Evolutionary conservation across 2,797 vertebrate species (phyloP).

Genomic region (Coreius guichenoti): DNA sequence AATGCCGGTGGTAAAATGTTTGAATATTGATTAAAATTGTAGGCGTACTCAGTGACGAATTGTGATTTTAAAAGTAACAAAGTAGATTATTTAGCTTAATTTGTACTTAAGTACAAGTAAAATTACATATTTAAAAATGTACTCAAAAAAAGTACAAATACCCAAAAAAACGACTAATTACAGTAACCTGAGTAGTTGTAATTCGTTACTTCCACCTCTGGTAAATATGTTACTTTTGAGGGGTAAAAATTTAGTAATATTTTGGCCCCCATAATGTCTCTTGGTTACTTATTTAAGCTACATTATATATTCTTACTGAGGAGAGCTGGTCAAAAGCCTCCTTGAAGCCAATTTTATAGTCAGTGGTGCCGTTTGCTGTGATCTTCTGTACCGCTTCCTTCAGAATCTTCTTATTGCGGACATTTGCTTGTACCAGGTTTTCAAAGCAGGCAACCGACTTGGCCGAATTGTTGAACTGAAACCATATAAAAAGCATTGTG

Average conservation of each 20-base stretch:
- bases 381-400: constrained; percentile 91
- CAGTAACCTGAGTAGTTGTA: too few species aligned
- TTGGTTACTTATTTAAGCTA: neutral
- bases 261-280: neutral
- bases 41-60: too few species aligned
- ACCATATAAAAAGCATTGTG: constrained; percentile 40
- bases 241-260: neutral
- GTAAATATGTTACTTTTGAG: neutral
- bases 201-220: too few species aligned
- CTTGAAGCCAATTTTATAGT: constrained; percentile 92
- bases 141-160: too few species aligned
- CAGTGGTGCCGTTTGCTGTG: constrained; percentile 91
- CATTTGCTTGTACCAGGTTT: constrained; percentile 96
- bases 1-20: too few species aligned
- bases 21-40: too few species aligned
- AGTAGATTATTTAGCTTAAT: too few species aligned
- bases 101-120: too few species aligned
- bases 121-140: too few species aligned
- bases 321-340: constrained; percentile 92
- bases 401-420: constrained; percentile 94
- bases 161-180: too few species aligned
- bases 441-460: constrained; percentile 88
- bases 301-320: constrained; percentile 72
- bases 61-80: too few species aligned
- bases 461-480: constrained; percentile 92